Base-by-base conservation (phyloP, 2,113 vertebrate species). In the Rallus limicola region DNA sequence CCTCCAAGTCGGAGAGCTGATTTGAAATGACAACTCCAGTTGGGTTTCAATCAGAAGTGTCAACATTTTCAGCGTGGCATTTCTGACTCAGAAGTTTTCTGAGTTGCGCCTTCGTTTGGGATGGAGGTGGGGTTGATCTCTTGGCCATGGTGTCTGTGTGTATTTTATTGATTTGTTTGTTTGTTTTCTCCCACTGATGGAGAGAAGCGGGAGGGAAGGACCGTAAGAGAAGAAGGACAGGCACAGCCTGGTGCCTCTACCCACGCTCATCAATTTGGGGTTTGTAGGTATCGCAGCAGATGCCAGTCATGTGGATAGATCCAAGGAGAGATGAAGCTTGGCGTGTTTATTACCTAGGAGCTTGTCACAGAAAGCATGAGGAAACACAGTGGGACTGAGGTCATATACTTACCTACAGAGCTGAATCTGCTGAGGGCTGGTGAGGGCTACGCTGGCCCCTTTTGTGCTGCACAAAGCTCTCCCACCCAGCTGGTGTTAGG, bases 21-120 rank as follows among this genome's bases (percentile, higher is more conserved):
- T 89, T 84, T 2, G 1, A 93, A 89, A 92, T 33, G 86, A 89
- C 93, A 93, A 50, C 68, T 70, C 55, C 24, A 83, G 25, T 59
- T 97, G 89, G 77, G 69, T 92, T 97, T 92, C 91, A 60, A 48
- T 92, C 88, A 91, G 81, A 95, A 92, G 84, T 10, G 24, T 75
- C 91, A 76, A 75, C 28, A 31, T 71, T 86, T 92, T 68, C 75
- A 82, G 44, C 7, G 72, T 68, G 72, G 84, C 58, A 75, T 89
- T 91, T 94, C 70, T 2, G 0, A 91, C 44, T 56, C 1, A 7
- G 18, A 81, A 81, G 60, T 69, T 95, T 77, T 44, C 77, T 18
- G 28, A 40, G 59, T 14, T 13, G 16, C 0, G 0, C 31, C 15
- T 65, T 92, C 85, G 58, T 46, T 82, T 77, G 40, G 75, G 34